Conservation (phyloP, 1,140 invertebrate species). For the Trichomalopsis sarcophagae region DNA sequence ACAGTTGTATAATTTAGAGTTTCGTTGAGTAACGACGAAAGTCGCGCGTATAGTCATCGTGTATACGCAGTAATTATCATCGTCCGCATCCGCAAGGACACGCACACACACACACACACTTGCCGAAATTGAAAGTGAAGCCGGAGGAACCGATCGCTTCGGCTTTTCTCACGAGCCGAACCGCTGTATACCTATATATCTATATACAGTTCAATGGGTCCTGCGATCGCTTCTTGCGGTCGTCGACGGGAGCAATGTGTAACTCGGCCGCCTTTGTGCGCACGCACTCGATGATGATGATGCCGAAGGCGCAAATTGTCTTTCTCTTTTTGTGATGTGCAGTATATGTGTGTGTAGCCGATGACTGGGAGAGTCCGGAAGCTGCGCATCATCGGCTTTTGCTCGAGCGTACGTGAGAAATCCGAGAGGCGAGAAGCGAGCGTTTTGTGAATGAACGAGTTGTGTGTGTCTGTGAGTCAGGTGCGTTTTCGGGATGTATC, state of each 20-base stretch:
- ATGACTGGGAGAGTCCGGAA: constrained; percentile 2
- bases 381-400: neutral
- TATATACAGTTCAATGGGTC: neutral
- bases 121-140: neutral
- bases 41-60: neutral
- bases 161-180: neutral
- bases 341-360: no score
- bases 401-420: neutral
- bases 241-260: constrained; percentile 2
- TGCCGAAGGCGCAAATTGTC: neutral
- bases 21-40: no score
- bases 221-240: constrained; percentile 17
- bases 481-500: no score
- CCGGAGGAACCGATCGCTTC: constrained; percentile 5
- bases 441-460: neutral
- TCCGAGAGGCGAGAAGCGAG: neutral
- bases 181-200: neutral
- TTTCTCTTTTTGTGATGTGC: neutral
- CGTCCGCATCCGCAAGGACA: constrained; percentile 12
- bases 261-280: constrained; percentile 15
- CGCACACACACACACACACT: neutral
- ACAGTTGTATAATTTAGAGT: no score
- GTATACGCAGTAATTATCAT: neutral
- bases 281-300: neutral
- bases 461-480: neutral